Base-by-base conservation (phyloP, 1,140 invertebrate genomes). In the Pseudomyrmex cubaensis region DNA sequence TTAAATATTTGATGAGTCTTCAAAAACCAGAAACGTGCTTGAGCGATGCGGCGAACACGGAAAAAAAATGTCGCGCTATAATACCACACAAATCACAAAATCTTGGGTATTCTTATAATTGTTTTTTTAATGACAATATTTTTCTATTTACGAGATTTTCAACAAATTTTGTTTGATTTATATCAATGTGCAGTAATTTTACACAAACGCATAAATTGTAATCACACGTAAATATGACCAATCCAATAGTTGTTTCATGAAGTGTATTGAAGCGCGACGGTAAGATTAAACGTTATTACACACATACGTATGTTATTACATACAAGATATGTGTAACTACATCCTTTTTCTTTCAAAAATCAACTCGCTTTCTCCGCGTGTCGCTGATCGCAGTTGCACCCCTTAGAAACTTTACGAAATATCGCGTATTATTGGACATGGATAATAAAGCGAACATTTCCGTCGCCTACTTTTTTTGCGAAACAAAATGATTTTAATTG, bases 381-480 rank as follows among this genome's bases (percentile, higher is more conserved):
- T 13, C 13, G 20, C 12, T 69, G 76, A 57, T 66, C 50, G 54
- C 20, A 72, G 66, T 57, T 57, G 44, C 35, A 35, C 35, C 35
- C 44, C 44, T 72, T 57, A 7, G 25, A 80, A 12, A 1, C 56
- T 85, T 67, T 54, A 52, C 15, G 22, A 85, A 22, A 82, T 82
- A 85, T 82, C 10, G 13, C 35, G n/a, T 17, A 59, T 74, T 52
- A 85, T 86, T 87, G 22, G 72, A 76, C 35, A 73, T 50, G 62
- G 59, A 59, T 67, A 67, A 67, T 87, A 86, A 87, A 83, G 22
- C 22, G 70, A 66, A 86, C 35, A 56, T 83, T 86, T 86, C 54
- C 46, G 61, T 77, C 72, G 78, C 75, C 69, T 52, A 50, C 66
- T 15, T 13, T 86, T 67, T 73, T 76, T 86, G 20, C 84, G 62